A percentile compares a stretch with the other conserved stretches of the same genome.
Evolutionary conservation across 1,140 invertebrate species (phyloP).

Genomic region (Choristoneura fumiferana): DNA sequence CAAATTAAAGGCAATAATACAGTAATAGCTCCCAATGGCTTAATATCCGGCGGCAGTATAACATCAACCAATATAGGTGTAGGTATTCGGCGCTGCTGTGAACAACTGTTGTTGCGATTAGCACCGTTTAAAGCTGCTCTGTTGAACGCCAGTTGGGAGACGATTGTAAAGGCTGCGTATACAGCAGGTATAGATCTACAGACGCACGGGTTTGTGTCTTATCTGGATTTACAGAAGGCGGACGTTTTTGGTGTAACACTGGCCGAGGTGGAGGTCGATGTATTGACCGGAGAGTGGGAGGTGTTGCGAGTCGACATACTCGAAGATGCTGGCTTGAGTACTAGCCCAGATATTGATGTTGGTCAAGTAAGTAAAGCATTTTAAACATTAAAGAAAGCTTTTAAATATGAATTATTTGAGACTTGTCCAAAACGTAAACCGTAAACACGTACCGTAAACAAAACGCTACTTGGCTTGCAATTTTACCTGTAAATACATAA

Average conservation of each 20-base stretch:
- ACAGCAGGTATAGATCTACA: conserved; percentile 76
- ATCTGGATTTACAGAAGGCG: conserved; percentile 50
- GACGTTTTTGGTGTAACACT: conserved; percentile 80
- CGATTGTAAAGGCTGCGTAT: conserved; percentile 77
- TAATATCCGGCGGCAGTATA: conserved; percentile 79
- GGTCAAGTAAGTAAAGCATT: conserved; percentile 79
- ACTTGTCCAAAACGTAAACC: no score
- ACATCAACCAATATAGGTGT: neutral
- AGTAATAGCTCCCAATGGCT: conserved; percentile 78
- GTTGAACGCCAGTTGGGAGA: conserved; percentile 78
- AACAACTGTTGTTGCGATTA: conserved; percentile 73
- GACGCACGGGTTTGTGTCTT: neutral
- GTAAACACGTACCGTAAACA: no score
- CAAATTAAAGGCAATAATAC: conserved; percentile 80
- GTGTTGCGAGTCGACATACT: conserved; percentile 82
- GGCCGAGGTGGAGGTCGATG: conserved; percentile 83
- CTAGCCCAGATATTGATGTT: conserved; percentile 86
- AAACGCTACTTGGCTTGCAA: no score
- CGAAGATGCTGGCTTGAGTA: conserved; percentile 83
- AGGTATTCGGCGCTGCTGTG: conserved; percentile 6
- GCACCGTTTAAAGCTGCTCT: conserved; percentile 78
- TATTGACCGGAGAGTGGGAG: conserved; percentile 82
- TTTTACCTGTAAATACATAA: no score
- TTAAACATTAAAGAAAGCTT: neutral
- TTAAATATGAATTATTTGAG: no score